Percentiles rank a stretch among this genome's conserved stretches.
Conservation (phyloP, 1,140 invertebrate species). For the Procambarus virginalis region DNA sequence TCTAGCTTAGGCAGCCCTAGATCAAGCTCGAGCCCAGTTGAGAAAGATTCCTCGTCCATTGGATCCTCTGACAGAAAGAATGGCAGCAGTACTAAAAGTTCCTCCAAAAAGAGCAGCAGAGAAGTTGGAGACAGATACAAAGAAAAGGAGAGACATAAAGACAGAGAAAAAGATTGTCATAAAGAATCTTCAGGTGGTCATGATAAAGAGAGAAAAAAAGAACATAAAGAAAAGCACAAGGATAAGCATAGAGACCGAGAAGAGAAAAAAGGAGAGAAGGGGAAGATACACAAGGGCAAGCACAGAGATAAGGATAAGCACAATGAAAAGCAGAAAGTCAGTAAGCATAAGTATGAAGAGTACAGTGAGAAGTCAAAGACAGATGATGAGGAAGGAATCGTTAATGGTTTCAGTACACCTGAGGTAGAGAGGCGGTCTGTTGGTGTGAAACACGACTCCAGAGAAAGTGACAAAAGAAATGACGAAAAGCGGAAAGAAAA, state of each 20-base stretch:
- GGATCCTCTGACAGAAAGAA: conserved; percentile 22
- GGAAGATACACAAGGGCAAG: conserved; percentile 1
- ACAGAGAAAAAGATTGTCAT: background rate
- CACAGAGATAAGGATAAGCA: conserved; percentile 20
- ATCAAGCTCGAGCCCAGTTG: background rate
- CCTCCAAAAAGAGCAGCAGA: conserved; percentile 8
- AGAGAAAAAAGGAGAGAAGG: conserved; percentile 14
- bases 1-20: background rate
- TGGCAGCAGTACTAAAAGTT: conserved; percentile 19
- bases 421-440: background rate
- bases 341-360: background rate
- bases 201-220: background rate
- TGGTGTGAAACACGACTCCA: background rate
- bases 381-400: background rate
- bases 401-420: conserved; percentile 25
- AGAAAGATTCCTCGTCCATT: conserved; percentile 1
- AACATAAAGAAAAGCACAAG: conserved; percentile 3
- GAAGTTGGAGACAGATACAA: conserved; percentile 9
- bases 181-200: background rate
- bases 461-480: conserved; percentile 17
- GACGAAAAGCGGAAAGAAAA: conserved; percentile 5
- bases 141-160: conserved; percentile 13
- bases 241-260: conserved; percentile 23
- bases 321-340: background rate
- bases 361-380: background rate